Evolutionary conservation across 2,797 vertebrate species (phyloP).

Genomic region (Chanos chanos): DNA sequence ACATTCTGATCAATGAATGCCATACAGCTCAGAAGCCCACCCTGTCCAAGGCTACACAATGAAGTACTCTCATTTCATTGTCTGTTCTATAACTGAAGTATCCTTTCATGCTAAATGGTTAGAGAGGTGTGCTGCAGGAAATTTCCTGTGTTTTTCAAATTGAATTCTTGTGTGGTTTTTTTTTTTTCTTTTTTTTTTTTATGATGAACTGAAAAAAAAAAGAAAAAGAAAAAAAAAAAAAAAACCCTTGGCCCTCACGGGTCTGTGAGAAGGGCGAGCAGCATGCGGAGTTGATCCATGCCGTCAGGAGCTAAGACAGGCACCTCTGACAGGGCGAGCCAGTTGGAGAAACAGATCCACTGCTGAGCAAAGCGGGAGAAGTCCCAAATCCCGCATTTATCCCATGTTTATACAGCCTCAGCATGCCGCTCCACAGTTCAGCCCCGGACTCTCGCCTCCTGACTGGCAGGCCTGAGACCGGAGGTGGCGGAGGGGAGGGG

Average conservation of each 20-base stretch:
- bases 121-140: conserved; percentile 14
- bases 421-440: conserved; percentile 52
- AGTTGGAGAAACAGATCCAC: conserved; percentile 43
- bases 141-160: background rate
- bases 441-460: conserved; percentile 56
- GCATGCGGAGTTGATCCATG: conserved; percentile 12
- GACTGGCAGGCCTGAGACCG: conserved; percentile 55
- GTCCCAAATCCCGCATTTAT: conserved; percentile 66
- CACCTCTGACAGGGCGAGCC: conserved; percentile 47
- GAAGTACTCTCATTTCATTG: conserved; percentile 31
- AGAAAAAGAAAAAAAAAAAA: no score
- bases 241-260: no score
- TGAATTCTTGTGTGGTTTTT: no score
- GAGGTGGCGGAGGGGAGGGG: conserved; percentile 49
- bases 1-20: conserved; percentile 48
- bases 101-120: conserved; percentile 19
- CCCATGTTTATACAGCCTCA: conserved; percentile 66
- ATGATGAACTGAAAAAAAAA: no score
- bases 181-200: no score
- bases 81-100: conserved; percentile 38
- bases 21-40: conserved; percentile 36
- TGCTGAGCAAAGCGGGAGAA: conserved; percentile 23
- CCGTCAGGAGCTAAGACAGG: conserved; percentile 33
- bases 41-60: conserved; percentile 45
- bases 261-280: conserved; percentile 4